phyloP scores from a whole-genome alignment of 2,888 invertebrate genomes.

The Melanostoma scalare region DNA sequence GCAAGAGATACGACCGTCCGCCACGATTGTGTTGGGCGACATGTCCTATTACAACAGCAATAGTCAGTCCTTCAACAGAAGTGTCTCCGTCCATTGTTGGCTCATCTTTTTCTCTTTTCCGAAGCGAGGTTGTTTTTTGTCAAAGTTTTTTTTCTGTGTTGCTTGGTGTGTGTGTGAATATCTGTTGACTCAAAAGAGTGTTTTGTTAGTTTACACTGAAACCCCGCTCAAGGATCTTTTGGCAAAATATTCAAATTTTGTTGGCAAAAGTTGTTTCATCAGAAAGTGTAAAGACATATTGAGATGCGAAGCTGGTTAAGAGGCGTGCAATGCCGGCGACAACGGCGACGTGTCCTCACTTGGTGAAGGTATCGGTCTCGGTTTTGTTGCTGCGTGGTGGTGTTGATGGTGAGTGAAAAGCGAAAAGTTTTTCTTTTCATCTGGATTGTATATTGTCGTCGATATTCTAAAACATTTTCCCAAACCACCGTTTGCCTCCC shows the following conservation, averaged over 20 bases:
- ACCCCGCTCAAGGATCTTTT: constrained; percentile 14
- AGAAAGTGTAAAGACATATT: constrained; percentile 56
- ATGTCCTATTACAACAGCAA: no score
- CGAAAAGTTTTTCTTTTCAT: constrained; percentile 44
- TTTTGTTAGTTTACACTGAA: constrained; percentile 14
- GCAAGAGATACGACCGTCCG: no score
- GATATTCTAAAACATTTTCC: constrained; percentile 38
- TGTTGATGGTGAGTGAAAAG: constrained; percentile 7
- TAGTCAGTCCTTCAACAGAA: not conserved
- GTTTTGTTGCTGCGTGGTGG: not conserved
- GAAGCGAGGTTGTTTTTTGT: constrained; percentile 19
- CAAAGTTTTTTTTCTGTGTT: constrained; percentile 10
- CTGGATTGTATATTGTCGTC: constrained; percentile 33
- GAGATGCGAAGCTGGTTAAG: constrained; percentile 43
- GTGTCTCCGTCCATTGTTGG: constrained; percentile 9
- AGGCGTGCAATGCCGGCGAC: constrained; percentile 43
- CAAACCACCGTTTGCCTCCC: no score
- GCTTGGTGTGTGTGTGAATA: no score
- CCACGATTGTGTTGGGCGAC: no score
- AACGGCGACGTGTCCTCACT: not conserved
- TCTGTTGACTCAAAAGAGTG: constrained; percentile 22
- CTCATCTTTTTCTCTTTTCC: not conserved
- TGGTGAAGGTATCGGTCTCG: not conserved
- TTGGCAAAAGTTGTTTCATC: constrained; percentile 53
- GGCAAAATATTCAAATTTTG: constrained; percentile 61